Base-by-base conservation (phyloP, 2,888 invertebrate genomes). In the Ichneumon xanthorius region DNA sequence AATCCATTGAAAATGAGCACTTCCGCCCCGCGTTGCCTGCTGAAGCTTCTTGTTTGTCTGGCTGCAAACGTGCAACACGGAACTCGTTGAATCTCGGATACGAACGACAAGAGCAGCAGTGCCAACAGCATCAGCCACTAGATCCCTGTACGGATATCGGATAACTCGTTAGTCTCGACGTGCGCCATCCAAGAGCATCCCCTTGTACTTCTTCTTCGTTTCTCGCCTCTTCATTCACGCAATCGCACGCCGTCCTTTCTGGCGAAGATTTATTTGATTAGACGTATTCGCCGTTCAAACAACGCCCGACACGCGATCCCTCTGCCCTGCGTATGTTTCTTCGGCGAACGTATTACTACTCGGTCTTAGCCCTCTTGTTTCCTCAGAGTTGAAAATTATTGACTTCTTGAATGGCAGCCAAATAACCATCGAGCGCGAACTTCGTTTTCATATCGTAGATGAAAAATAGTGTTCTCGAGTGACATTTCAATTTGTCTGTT, bases 71-170 rank as follows among this genome's bases (percentile, higher is more conserved):
- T 45, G 75, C 58, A 53, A 67, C 79, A 75, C 33, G 72, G 79
- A 53, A 85, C 84, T 90, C 90, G 91, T 91, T 91, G 91, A 91
- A 91, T 90, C 89, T 87, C 88, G 87, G 86, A 88, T 89, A 86
- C 86, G 26, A 90, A 90, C 88, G 89, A 89, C 80, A 86, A 86
- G 87, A 30, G 75, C 11, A 58, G 9, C 26, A 11, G 26, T 11
- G 26, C 26, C 58, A 58, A 65, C n/a, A 63, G 76, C 81, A 88
- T 88, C 83, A 88, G 88, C 89, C 87, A 88, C 87, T 88, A 88
- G 90, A 91, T 90, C 73, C 79, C 87, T 67, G 82, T 87, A 84
- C 86, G 86, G 55, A 90, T 91, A 91, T 91, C 90, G 83, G 86
- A 87, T 90, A 89, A 88, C 90, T 89, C 89, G 88, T 90, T 81